phyloP scores from a whole-genome alignment of 2,113 vertebrate species.

The Thunnus maccoyii region DNA sequence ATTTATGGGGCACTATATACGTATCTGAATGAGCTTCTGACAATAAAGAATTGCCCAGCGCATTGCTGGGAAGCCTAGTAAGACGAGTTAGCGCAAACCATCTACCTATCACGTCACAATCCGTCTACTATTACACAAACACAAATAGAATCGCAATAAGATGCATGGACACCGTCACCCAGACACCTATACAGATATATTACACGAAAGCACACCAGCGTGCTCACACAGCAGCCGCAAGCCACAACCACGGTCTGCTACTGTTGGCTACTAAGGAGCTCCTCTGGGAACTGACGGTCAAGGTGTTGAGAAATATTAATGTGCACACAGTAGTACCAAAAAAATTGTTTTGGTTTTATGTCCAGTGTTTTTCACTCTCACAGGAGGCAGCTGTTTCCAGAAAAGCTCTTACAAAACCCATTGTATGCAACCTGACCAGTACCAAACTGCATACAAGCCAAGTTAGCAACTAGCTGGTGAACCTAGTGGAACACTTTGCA shows the following conservation, averaged over 20 bases:
- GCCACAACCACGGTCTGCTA: conserved; percentile 25
- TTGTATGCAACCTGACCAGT: too few species aligned
- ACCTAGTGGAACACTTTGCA: not conserved
- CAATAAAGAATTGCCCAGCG: conserved; percentile 72
- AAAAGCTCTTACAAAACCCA: too few species aligned
- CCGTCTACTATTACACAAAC: conserved; percentile 67
- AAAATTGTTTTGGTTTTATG: too few species aligned
- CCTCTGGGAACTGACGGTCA: not conserved
- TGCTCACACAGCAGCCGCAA: conserved; percentile 47
- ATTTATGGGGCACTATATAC: conserved; percentile 79
- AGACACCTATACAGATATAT: conserved; percentile 61
- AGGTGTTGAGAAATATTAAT: conserved; percentile 8
- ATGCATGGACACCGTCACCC: conserved; percentile 33
- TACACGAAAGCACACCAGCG: conserved; percentile 50
- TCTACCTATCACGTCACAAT: conserved; percentile 61
- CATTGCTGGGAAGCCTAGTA: conserved; percentile 49
- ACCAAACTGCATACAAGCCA: too few species aligned
- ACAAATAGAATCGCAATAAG: conserved; percentile 62
- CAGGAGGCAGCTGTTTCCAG: too few species aligned
- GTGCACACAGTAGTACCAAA: not conserved
- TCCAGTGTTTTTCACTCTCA: too few species aligned
- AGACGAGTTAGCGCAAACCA: conserved; percentile 53
- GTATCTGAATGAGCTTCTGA: conserved; percentile 69
- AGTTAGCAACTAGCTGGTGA: not conserved
- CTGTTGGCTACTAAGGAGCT: conserved; percentile 31